phyloP scores from a whole-genome alignment of 2,797 vertebrate genomes.

The Odontamblyopus rebecca region DNA sequence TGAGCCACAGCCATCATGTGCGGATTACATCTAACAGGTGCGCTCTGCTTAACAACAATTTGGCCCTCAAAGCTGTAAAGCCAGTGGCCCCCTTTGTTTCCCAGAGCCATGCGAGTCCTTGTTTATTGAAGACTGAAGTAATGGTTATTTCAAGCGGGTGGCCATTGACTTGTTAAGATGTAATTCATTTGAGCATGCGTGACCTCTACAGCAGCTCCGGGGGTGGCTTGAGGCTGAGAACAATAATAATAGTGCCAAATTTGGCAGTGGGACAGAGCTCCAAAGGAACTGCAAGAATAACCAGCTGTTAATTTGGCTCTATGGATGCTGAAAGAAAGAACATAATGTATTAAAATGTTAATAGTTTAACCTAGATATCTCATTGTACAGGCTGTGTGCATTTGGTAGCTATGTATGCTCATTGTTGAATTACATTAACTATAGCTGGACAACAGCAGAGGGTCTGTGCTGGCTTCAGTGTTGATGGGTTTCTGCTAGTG shows the following conservation, averaged over 20 bases:
- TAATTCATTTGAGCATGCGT: conserved; percentile 40
- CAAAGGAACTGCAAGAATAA: conserved; percentile 22
- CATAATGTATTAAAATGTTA: not conserved
- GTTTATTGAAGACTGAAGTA: conserved; percentile 57
- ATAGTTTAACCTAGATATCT: not conserved
- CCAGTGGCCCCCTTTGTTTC: conserved; percentile 20
- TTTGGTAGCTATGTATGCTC: too few species aligned
- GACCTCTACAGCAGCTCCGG: conserved; percentile 19
- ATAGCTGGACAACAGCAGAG: too few species aligned
- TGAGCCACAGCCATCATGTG: conserved; percentile 61
- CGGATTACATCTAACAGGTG: conserved; percentile 72
- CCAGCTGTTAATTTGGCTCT: conserved; percentile 25
- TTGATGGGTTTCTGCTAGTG: too few species aligned
- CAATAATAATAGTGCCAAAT: conserved; percentile 48
- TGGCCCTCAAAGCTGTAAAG: conserved; percentile 33
- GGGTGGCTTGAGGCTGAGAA: conserved; percentile 35
- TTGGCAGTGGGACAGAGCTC: conserved; percentile 29
- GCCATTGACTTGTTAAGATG: conserved; percentile 50
- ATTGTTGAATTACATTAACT: too few species aligned
- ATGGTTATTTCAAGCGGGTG: conserved; percentile 56
- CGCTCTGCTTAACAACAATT: conserved; percentile 43
- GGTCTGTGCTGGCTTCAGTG: too few species aligned
- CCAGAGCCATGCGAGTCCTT: conserved; percentile 27
- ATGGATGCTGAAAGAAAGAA: conserved; percentile 18
- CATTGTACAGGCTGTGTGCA: too few species aligned